Percentiles rank a stretch among this genome's conserved stretches.
phyloP scores from a whole-genome alignment of 2,888 invertebrate species.

The Tachina lurida region DNA sequence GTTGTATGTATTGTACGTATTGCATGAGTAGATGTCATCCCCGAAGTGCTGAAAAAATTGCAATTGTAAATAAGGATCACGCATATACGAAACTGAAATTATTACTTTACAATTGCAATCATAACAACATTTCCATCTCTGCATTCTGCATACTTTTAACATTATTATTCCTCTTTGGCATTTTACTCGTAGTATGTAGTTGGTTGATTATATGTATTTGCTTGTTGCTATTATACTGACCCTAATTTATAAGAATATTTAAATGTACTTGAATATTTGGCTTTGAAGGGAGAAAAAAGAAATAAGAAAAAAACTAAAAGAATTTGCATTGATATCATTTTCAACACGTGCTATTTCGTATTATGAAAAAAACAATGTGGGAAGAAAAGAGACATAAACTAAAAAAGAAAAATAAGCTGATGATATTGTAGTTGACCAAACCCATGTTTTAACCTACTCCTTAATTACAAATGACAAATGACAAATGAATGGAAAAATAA shows the following conservation, averaged over 20 bases:
- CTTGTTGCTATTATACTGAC: constrained; percentile 46
- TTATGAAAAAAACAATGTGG: constrained; percentile 10
- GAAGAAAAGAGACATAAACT: not conserved
- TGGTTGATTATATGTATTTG: not conserved
- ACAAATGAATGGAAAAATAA: not conserved
- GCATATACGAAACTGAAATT: too few species aligned
- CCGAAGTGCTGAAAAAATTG: too few species aligned
- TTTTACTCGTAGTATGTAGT: not conserved
- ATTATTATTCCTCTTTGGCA: constrained; percentile 16
- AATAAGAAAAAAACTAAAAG: constrained; percentile 3
- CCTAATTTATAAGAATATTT: constrained; percentile 62
- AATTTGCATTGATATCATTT: constrained; percentile 44
- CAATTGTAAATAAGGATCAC: too few species aligned
- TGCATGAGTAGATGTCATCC: too few species aligned
- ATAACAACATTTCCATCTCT: too few species aligned
- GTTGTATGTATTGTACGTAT: too few species aligned
- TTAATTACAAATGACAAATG: constrained; percentile 55
- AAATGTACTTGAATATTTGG: constrained; percentile 53
- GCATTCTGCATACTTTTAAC: not conserved
- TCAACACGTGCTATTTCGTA: not conserved
- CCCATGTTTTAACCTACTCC: constrained; percentile 33
- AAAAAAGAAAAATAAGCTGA: constrained; percentile 5
- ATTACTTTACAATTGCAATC: too few species aligned
- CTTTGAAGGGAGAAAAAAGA: constrained; percentile 10
- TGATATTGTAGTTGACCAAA: constrained; percentile 56